Percentiles rank a stretch among this genome's conserved stretches.
phyloP scores from a whole-genome alignment of 1,140 invertebrate species.

The Stenopsyche tienmushanensis region DNA sequence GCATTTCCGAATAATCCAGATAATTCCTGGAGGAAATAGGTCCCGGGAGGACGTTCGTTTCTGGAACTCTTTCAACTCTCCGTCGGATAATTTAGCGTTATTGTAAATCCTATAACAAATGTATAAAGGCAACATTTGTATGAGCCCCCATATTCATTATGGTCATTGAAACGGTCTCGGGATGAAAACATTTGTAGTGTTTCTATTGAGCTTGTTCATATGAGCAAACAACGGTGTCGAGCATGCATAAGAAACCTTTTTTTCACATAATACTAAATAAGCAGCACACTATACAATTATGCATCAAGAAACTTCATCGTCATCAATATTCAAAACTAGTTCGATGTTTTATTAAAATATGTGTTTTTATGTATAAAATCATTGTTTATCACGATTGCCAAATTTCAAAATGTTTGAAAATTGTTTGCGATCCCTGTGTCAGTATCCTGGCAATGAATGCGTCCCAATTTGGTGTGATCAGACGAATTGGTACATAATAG shows the following conservation, averaged over 20 bases:
- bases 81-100: conserved; percentile 29
- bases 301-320: too few species aligned
- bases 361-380: too few species aligned
- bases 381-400: too few species aligned
- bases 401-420: too few species aligned
- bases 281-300: too few species aligned
- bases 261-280: too few species aligned
- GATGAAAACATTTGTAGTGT: conserved; percentile 40
- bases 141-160: conserved; percentile 41
- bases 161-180: conserved; percentile 35
- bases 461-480: conserved; percentile 42
- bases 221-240: conserved; percentile 9
- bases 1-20: conserved; percentile 33
- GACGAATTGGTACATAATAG: conserved; percentile 42
- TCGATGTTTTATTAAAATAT: too few species aligned
- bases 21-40: not conserved
- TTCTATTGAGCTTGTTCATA: conserved; percentile 27
- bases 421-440: conserved; percentile 16
- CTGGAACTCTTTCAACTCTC: conserved; percentile 26
- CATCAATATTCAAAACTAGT: too few species aligned
- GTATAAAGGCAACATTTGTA: conserved; percentile 37
- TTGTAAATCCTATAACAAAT: conserved; percentile 38
- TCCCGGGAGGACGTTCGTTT: conserved; percentile 19
- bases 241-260: too few species aligned
- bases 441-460: conserved; percentile 26